Base-by-base conservation (phyloP, 2,888 invertebrate genomes). In the Empis stercorea region DNA sequence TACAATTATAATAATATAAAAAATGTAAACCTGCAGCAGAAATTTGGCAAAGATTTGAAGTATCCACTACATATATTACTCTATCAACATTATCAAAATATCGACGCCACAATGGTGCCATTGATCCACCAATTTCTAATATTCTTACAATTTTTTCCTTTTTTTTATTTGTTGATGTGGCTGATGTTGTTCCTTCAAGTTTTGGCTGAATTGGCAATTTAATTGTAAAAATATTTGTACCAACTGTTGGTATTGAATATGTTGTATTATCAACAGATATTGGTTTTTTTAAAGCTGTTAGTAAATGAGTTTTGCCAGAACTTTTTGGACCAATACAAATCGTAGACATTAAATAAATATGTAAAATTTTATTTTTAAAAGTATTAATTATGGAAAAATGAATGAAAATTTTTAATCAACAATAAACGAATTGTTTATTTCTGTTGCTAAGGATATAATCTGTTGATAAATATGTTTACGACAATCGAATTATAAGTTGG, bases 21-120 rank as follows among this genome's bases (percentile, higher is more conserved):
- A n/a, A n/a, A n/a, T n/a, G n/a, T n/a, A 36, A 38, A 62, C 69
- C 85, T 13, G 87, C 86, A 2, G 85, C 85, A 2, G 87, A 86
- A 59, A 88, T 87, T 69, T 87, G 87, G 57, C 88, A 88, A 37
- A 88, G 71, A 70, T 88, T 87, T 11, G 87, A 86, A 0, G 85
- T 81, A 60, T 89, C 88, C 15, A 88, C 82, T 1, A 87, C 87
- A 59, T 82, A 88, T 51, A 88, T 78, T 2, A 89, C 74, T 65
- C 81, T 82, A 50, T 74, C 73, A 0, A 69, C 64, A 44, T 78
- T 77, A 39, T 75, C 74, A 54, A 82, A 81, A 63, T 87, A 87
- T 60, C 81, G 81, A 17, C 75, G 76, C 88, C 88, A 89, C 44
- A 88, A 71, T 4, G 86, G 81, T 45, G 85, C 84, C 83, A 89